Base-by-base conservation (phyloP, 2,113 vertebrate species). In the Gopherus flavomarginatus region DNA sequence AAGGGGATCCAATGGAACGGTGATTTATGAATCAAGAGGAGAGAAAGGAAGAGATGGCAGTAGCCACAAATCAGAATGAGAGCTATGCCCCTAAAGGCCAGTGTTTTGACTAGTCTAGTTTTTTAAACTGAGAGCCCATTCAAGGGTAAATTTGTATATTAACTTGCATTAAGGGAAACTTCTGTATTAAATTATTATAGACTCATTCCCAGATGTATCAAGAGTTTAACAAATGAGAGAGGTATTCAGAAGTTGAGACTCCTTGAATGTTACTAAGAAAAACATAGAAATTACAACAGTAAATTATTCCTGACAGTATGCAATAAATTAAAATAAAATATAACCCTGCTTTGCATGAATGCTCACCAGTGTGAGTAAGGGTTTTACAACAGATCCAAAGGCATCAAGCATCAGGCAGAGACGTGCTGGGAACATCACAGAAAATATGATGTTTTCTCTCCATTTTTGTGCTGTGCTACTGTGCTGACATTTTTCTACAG, bases 181-280 rank as follows among this genome's bases (percentile, higher is more conserved):
- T 83, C 57, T 52, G 11, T 65, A 81, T 56, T 81, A 90, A 81
- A 65, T 77, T 83, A 42, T 81, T 88, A 81, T 17, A 75, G 16
- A 65, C 38, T 29, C 80, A 50, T 2, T 81, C 47, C 42, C 83
- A 86, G 49, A 83, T 79, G 21, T 44, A 50, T n/a, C n/a, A n/a
- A 44, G 6, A 86, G 8, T 89, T 93, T 69, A 65, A 93, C 35
- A 83, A 90, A 89, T 84, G 35, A 47, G 29, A 89, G 80, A 92
- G 42, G 5, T 5, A 52, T 75, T 84, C 11, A 10, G 14, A 89
- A 90, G 2, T 2, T 91, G 72, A 84, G 42, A 29, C 1, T 91
- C 57, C 52, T 21, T 17, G 52, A 5, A 35, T 86, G n/a, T 49
- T 81, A 31, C 19, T 27, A 62, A 52, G 42, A 42, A 89, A 88